A percentile compares a stretch with the other conserved stretches of the same genome.
phyloP scores from a whole-genome alignment of 1,140 invertebrate genomes.

The Listronotus oregonensis region DNA sequence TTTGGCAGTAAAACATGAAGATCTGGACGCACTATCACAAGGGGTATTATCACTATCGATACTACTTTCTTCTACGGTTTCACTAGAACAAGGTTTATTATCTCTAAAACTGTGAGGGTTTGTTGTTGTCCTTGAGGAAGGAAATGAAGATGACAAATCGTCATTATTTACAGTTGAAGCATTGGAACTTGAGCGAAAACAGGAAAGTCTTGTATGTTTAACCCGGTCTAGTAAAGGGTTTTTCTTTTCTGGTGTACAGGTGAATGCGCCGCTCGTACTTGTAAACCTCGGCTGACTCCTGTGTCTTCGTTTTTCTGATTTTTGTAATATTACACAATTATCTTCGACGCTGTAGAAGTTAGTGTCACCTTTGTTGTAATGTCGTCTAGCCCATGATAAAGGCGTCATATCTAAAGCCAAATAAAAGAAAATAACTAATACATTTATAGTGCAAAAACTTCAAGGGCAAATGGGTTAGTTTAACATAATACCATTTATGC shows the following conservation, averaged over 20 bases:
- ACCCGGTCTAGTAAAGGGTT: slow-evolving; percentile 73
- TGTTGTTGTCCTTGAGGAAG: slow-evolving; percentile 14
- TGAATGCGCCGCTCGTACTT: slow-evolving; percentile 32
- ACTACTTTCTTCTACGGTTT: slow-evolving; percentile 13
- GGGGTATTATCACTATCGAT: slow-evolving; percentile 24
- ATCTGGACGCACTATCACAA: slow-evolving; percentile 53
- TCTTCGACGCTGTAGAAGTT: slow-evolving; percentile 70
- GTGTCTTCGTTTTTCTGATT: slow-evolving; percentile 58
- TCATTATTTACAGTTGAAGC: slow-evolving; percentile 36
- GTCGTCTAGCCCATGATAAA: slow-evolving; percentile 66
- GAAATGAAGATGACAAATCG: slow-evolving; percentile 12
- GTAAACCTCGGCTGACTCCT: slow-evolving; percentile 56
- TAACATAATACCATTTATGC: no score
- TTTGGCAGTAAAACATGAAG: slow-evolving; percentile 70
- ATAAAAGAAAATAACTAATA: no score
- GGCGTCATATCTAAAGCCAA: slow-evolving; percentile 75
- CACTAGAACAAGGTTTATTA: slow-evolving; percentile 10
- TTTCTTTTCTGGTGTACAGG: slow-evolving; percentile 62
- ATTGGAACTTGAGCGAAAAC: slow-evolving; percentile 61
- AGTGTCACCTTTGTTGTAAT: slow-evolving; percentile 70
- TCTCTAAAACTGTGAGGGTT: slow-evolving; percentile 22
- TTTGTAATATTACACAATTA: slow-evolving; percentile 62
- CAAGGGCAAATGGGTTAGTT: no score
- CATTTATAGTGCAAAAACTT: no score
- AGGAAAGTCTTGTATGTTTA: slow-evolving; percentile 71